Evolutionary conservation across 2,888 invertebrate species (phyloP), one percentile per base, ranked within the genome.

Genomic region (Blastobasis adustella): DNA sequence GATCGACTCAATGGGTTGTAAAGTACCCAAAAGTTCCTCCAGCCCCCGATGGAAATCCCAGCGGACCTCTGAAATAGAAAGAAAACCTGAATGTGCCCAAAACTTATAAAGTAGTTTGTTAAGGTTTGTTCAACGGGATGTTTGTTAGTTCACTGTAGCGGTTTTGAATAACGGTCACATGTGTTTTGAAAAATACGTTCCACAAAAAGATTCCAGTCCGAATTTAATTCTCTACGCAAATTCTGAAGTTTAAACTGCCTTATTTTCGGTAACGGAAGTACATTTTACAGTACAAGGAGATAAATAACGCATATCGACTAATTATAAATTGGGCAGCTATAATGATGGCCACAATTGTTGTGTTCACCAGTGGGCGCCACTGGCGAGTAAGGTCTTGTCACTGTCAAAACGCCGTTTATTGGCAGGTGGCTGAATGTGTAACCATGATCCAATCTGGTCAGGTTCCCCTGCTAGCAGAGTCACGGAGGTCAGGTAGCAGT

Each of bases 1-100:
- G 45, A 90, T 70, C 3, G 58, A 58, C 7, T 69, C 65, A 8
- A 79, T 61, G 5, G 64, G 58, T 51, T 68, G 73, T 40, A 90
- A 63, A 23, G 61, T 64, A 53, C 80, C 75, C 52, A 79, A 62
- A 52, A 86, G 71, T 46, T 63, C 65, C 45, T 64, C 66, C 53
- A 82, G 62, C 9, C 75, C 70, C 6, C 48, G 66, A 58, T 69
- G 51, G n/a, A n/a, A 49, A 37, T 57, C 53, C 49, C 39, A 42
- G 39, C 47, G 49, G 56, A 51, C 55, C 67, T 23, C 85, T 85
- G 84, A 41, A 83, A 82, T 23, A 77, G 60, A 70, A 73, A 82
- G 76, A 78, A 80, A 61, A 65, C 82, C 81, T 86, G 71, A 85
- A 86, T 85, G 83, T 86, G 87, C 80, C 87, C 86, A 81, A 81